Evolutionary conservation across 2,888 invertebrate species (phyloP), one percentile per base, ranked within the genome.

Genomic region (Eupithecia insigniata): DNA sequence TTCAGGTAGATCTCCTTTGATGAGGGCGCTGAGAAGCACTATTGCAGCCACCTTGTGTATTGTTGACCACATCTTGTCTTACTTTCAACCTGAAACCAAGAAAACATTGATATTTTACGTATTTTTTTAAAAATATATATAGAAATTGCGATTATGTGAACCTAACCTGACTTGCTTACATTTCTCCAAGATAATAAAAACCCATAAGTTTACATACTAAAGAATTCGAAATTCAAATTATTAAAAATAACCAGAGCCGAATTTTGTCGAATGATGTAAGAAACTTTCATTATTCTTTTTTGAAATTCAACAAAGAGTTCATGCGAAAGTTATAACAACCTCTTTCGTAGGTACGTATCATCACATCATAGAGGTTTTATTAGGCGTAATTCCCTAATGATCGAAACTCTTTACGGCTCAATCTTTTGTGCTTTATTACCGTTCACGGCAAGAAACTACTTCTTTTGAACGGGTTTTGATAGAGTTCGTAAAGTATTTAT

Each of bases 1-100:
- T 82, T 94, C 92, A 0, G 93, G 92, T 34, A 92, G 80, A 70
- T 91, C 87, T 73, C 93, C 93, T 74, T 90, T 92, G 79, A 89
- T 88, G 65, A 92, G 83, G 0, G 90, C 83, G 74, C 89, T 85
- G 70, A 92, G 87, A 22, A 92, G 81, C 70, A 93, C 83, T 55
- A 93, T 78, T 0, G 87, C 85, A 7, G 88, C 88, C 34, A 92
- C 89, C 82, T 87, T 90, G 79, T 87, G 89, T 67, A 89, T 80
- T 18, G 80, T 82, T 62, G 80, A 81, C 83, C 84, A 83, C 91
- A 89, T 89, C 80, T 80, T 89, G 70, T 70, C 69, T 70, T n/a
- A n/a, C 30, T 36, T 4, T 61, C 66, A 60, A 68, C 61, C 78
- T 78, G 71, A 10, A 76, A 26, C 22, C 10, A 55, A 78, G 43